Percentiles rank a stretch among this genome's conserved stretches.
phyloP scores from a whole-genome alignment of 30 jellyfish, hydroid and myxozoan species.

The Cassiopea xamachana region DNA sequence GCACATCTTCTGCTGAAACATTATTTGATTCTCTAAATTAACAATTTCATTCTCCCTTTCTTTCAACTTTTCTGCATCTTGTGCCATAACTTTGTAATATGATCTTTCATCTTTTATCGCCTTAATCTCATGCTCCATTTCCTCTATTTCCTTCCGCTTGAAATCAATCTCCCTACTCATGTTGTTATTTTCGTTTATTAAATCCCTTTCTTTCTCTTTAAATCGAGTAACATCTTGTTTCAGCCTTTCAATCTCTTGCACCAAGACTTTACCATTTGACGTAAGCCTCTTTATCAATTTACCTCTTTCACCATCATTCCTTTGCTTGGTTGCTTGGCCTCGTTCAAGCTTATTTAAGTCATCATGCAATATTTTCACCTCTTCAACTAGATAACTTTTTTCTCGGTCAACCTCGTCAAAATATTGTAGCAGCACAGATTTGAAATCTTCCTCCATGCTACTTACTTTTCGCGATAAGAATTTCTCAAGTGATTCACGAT shows the following conservation, averaged over 20 bases:
- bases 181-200: conserved; percentile 66
- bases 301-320: conserved; percentile 76
- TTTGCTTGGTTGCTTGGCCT: conserved; percentile 51
- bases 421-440: conserved; percentile 80
- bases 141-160: conserved; percentile 55
- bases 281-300: conserved; percentile 87
- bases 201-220: conserved; percentile 37
- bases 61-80: conserved; percentile 58
- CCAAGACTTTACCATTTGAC: conserved; percentile 85
- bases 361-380: conserved; percentile 57
- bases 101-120: conserved; percentile 78
- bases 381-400: conserved; percentile 62
- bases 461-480: conserved; percentile 31
- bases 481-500: conserved; percentile 43
- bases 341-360: conserved; percentile 54
- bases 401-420: conserved; percentile 93
- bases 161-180: conserved; percentile 43
- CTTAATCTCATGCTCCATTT: conserved; percentile 75
- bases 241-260: conserved; percentile 80
- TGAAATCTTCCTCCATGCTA: conserved; percentile 89
- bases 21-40: conserved; percentile 66
- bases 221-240: conserved; percentile 59
- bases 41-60: conserved; percentile 61
- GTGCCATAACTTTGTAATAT: conserved; percentile 75
- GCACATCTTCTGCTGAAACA: conserved; percentile 80